Evolutionary conservation across 2,797 vertebrate genomes (phyloP), one percentile per base, ranked within the genome.

Genomic region (Australoheros facetus): DNA sequence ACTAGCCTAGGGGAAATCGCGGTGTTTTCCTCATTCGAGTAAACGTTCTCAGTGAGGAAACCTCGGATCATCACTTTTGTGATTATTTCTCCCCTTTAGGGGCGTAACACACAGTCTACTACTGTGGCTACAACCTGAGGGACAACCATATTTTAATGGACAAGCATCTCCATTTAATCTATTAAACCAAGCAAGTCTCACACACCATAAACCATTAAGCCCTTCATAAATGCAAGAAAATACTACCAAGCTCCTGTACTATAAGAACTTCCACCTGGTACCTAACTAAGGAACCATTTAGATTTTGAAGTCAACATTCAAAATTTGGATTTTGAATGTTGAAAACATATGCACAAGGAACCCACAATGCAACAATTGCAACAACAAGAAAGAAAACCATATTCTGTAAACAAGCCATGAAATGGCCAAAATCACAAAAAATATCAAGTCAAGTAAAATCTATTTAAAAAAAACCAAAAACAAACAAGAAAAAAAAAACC

Each of bases 201-300:
- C 42, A 42, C 0, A 64, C 28, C 4, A n/a, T 16, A 37, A 45
- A 26, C 42, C 37, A 0, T 64, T 10, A 64, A 26, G 42, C 42
- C 42, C 37, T 39, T 45, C 13, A 45, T 13, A 45, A 45, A 45
- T 5, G 13, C 42, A 45, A 45, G 4, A 5, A 4, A 45, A 45
- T 4, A 14, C 13, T 45, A 4, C 13, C 4, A 14, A 17, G 58
- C 6, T 26, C 26, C 1, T 64, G 26, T 5, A 26, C 21, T 45
- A 11, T 3, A 17, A 0, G 2, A 64, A 64, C 21, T 23, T 42
- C 21, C 37, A 64, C 16, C 10, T 0, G 60, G 14, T 12, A 0
- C 8, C 23, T 28, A 45, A 21, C 3, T 1, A 3, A n/a, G 2
- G 26, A 42, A 26, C 37, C 21, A 2, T 64, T 42, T 26, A 26